Conservation (phyloP, 1,140 invertebrate genomes). For the Ephestia elutella region DNA sequence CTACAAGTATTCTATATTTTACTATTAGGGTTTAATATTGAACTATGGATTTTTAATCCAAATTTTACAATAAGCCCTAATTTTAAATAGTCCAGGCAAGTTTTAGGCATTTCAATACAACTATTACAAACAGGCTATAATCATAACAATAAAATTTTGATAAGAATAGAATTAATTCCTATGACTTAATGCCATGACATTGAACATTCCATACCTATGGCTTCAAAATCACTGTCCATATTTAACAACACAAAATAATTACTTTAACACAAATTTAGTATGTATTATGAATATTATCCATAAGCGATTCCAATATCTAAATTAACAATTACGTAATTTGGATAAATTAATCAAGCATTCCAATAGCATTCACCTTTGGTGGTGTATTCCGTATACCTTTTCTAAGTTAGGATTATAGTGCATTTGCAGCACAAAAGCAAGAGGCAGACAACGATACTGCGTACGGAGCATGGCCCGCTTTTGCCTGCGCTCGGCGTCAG, state of each 20-base stretch:
- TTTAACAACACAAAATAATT: conserved; percentile 20
- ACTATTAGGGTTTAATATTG: conserved; percentile 27
- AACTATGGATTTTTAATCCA: conserved; percentile 52
- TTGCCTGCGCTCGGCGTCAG: background rate
- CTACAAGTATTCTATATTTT: conserved; percentile 24
- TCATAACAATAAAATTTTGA: conserved; percentile 16
- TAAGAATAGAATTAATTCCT: conserved; percentile 10
- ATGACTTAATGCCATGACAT: conserved; percentile 31
- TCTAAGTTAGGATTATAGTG: conserved; percentile 56
- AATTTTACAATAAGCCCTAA: conserved; percentile 45
- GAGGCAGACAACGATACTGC: conserved; percentile 28
- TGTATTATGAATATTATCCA: conserved; percentile 9
- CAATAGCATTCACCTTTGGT: conserved; percentile 45
- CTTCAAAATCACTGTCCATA: conserved; percentile 23
- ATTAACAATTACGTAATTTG: conserved; percentile 25
- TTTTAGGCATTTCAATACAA: conserved; percentile 50
- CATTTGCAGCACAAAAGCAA: conserved; percentile 42
- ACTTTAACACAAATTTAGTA: conserved; percentile 26
- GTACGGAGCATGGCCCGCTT: background rate
- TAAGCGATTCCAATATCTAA: conserved; percentile 14
- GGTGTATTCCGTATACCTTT: conserved; percentile 61
- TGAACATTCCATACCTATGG: conserved; percentile 22
- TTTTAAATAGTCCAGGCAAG: conserved; percentile 56
- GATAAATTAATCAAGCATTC: conserved; percentile 22
- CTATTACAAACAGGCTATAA: conserved; percentile 23